Percentiles rank a stretch among this genome's conserved stretches.
These are phyloP conservation scores for Trematomus loennbergii DNA, from an alignment of 2,113 vertebrate species.

Conservation along the genomic window DNA sequence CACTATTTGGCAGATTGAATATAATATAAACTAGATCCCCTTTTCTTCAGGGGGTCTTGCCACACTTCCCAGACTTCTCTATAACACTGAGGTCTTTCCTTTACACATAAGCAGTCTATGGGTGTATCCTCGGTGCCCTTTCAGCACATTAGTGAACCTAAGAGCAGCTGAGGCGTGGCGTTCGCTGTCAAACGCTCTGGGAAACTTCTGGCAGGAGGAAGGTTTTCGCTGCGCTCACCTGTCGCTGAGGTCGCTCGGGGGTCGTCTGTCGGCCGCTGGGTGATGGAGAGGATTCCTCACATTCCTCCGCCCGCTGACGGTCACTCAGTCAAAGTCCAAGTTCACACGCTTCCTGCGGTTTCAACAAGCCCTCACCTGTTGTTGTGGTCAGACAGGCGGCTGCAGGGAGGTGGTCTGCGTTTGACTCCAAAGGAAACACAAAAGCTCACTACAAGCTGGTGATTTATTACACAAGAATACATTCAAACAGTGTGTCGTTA, in stretches of 20 bases:
- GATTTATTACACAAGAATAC: neutral
- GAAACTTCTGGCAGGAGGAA: constrained; percentile 8
- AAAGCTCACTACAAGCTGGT: neutral
- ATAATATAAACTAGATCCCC: too few relatives aligned
- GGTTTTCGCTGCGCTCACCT: constrained; percentile 54
- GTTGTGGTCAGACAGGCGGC: constrained; percentile 39
- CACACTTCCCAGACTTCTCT: too few relatives aligned
- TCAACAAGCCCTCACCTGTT: constrained; percentile 72
- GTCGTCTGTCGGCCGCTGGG: constrained; percentile 57
- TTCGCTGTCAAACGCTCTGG: constrained; percentile 16
- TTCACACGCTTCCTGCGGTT: constrained; percentile 69
- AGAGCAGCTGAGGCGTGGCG: neutral
- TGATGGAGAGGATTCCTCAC: constrained; percentile 74
- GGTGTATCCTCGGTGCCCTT: too few relatives aligned
- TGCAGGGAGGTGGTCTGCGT: constrained; percentile 24
- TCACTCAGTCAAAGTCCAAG: constrained; percentile 60
- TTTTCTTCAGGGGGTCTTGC: too few relatives aligned
- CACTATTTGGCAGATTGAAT: too few relatives aligned
- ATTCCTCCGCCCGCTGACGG: constrained; percentile 50
- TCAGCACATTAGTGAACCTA: too few relatives aligned
- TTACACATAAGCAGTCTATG: too few relatives aligned
- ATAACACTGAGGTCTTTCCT: too few relatives aligned
- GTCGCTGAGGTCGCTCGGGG: constrained; percentile 52
- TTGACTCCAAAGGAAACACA: neutral
- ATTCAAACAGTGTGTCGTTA: too few relatives aligned